Base-by-base conservation (phyloP, 2,113 vertebrate genomes). In the Calidris pugnax region DNA sequence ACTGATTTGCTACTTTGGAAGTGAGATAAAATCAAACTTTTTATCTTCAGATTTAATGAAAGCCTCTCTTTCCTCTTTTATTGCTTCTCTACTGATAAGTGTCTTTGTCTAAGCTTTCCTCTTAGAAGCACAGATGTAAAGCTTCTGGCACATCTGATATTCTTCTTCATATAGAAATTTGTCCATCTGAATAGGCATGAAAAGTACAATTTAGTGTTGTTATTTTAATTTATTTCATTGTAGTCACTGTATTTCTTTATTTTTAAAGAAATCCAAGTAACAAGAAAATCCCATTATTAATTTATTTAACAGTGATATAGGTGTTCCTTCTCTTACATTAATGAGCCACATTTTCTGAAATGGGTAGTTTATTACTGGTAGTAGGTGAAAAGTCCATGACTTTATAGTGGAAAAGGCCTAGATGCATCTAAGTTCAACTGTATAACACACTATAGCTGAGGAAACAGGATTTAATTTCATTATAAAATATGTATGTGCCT, bases 1-100 rank as follows among this genome's bases (percentile, higher is more conserved):
- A 89, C 11, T 45, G 53, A 87, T 82, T 59, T 92, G 39, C 53
- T 84, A 2, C 59, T 82, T 76, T 2, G 5, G 48, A 86, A 91
- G 22, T 24, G 50, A 93, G 80, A 92, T 80, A 91, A 91, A 96
- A 94, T 93, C 60, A 79, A 78, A 68, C 45, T 47, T 69, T 27
- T 66, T 87, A 72, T 20, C 33, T 81, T 92, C 48, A 74, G 51
- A 30, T 78, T 84, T 92, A 95, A 95, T 71, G 88, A 88, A 77
- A 89, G 4, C 30, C 48, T 74, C 51, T 82, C 37, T 79, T 64
- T 68, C 41, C 57, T 87, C 66, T 93, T 83, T 51, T 59, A 80
- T 75, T 87, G 17, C 69, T 72, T 87, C 69, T 72, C 27, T 69
- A 48, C 66, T 64, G 69, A 39, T 87, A 95, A 82, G 32, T 69